These are phyloP conservation scores for Teleiodes luculella DNA, from an alignment of 2,888 invertebrate genomes.

Conservation along the genomic window DNA sequence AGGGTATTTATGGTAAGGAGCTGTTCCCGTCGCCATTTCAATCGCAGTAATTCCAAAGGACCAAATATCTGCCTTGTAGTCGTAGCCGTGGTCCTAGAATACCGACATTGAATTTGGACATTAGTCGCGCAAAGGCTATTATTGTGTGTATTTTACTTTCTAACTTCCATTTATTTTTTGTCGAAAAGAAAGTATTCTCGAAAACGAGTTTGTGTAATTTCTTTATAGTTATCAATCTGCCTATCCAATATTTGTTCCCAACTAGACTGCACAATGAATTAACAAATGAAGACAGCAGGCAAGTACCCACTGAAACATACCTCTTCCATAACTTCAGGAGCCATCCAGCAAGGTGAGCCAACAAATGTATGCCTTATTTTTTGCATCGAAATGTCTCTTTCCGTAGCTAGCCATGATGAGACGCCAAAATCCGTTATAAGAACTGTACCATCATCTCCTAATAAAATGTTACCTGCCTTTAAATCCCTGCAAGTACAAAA, in stretches of 20 bases:
- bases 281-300: no score
- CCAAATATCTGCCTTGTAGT: conserved; percentile 93
- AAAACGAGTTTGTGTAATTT: no score
- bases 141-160: no score
- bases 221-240: no score
- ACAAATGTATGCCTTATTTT: conserved; percentile 98
- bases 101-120: background rate
- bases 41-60: conserved; percentile 97
- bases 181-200: no score
- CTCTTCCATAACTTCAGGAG: conserved; percentile 99
- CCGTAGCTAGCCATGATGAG: conserved; percentile 97
- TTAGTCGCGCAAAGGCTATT: background rate
- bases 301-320: conserved; percentile 52
- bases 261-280: no score
- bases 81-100: conserved; percentile 93
- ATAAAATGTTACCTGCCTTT: conserved; percentile 97
- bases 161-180: no score
- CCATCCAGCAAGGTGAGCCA: conserved; percentile 99
- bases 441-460: conserved; percentile 97
- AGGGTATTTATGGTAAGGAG: conserved; percentile 99
- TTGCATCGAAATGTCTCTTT: conserved; percentile 94
- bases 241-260: no score
- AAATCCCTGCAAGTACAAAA: conserved; percentile 84
- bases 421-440: conserved; percentile 99
- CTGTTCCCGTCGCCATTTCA: conserved; percentile 98